These are phyloP conservation scores for Fragum fragum DNA, from an alignment of 2,888 invertebrate species.

Conservation along the genomic window DNA sequence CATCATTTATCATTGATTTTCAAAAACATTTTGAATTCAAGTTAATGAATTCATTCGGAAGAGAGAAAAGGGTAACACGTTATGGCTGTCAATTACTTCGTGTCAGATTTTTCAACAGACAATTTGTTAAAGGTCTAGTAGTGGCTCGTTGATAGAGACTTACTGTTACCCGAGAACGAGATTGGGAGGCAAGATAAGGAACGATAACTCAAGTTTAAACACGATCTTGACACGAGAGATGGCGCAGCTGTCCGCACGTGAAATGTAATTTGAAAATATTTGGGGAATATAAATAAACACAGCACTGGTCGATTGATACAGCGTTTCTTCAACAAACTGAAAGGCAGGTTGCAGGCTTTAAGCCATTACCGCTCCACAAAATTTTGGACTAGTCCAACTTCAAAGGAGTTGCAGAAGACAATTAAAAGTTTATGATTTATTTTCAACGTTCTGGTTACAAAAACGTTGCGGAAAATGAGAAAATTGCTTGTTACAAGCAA, in stretches of 20 bases:
- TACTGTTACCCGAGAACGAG: conserved; percentile 8
- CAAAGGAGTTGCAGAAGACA: too few species aligned
- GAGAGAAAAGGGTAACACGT: not conserved
- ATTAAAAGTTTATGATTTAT: too few species aligned
- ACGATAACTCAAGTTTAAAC: conserved; percentile 42
- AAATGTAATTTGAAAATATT: conserved; percentile 53
- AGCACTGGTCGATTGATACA: conserved; percentile 21
- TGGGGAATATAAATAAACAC: conserved; percentile 54
- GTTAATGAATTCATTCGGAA: too few species aligned
- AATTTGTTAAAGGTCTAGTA: conserved; percentile 22
- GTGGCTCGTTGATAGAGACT: conserved; percentile 7
- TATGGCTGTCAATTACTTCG: conserved; percentile 45
- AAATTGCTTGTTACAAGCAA: too few species aligned
- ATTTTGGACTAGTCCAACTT: too few species aligned
- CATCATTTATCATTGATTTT: too few species aligned
- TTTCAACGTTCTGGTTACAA: too few species aligned
- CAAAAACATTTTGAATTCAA: too few species aligned
- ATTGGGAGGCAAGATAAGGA: conserved; percentile 25
- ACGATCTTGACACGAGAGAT: conserved; percentile 36
- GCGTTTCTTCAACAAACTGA: conserved; percentile 4
- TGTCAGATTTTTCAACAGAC: conserved; percentile 43
- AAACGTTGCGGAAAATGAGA: too few species aligned
- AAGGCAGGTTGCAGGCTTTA: not conserved
- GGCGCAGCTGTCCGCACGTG: conserved; percentile 41
- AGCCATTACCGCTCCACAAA: too few species aligned